Evolutionary conservation across 1,140 invertebrate genomes (phyloP).

Genomic region (Galleria mellonella): DNA sequence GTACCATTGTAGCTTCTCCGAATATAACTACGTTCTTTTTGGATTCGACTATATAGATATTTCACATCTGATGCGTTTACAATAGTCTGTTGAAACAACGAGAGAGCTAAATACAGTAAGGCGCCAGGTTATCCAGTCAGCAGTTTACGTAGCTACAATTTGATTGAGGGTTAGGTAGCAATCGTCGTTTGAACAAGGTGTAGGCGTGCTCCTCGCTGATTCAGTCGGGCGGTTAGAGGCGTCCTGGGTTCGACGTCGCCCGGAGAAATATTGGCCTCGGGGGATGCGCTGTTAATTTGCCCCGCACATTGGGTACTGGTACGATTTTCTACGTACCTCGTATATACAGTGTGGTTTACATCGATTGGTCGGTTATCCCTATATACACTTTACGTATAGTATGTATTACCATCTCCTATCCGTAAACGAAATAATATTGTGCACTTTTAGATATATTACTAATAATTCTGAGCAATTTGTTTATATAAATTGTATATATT

Average conservation of each 20-base stretch:
- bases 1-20: no score
- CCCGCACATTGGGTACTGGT: slow-evolving; percentile 40
- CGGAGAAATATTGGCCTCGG: slow-evolving; percentile 62
- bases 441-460: no score
- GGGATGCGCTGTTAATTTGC: slow-evolving; percentile 65
- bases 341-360: slow-evolving; percentile 15
- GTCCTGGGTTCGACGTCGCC: slow-evolving; percentile 56
- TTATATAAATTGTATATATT: no score
- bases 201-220: slow-evolving; percentile 70
- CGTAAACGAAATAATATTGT: no score
- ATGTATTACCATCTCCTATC: no score
- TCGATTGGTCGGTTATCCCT: slow-evolving; percentile 3
- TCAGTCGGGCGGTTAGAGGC: slow-evolving; percentile 64
- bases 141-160: slow-evolving; percentile 8
- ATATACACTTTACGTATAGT: not conserved
- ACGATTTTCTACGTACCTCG: slow-evolving; percentile 52
- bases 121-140: slow-evolving; percentile 33
- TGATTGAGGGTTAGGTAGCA: slow-evolving; percentile 33
- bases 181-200: slow-evolving; percentile 67
- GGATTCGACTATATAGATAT: no score
- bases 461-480: no score
- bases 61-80: no score
- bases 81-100: no score
- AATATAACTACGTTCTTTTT: no score
- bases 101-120: slow-evolving; percentile 8